Evolutionary conservation across 2,888 invertebrate species (phyloP).

Genomic region (Seira musarum): DNA sequence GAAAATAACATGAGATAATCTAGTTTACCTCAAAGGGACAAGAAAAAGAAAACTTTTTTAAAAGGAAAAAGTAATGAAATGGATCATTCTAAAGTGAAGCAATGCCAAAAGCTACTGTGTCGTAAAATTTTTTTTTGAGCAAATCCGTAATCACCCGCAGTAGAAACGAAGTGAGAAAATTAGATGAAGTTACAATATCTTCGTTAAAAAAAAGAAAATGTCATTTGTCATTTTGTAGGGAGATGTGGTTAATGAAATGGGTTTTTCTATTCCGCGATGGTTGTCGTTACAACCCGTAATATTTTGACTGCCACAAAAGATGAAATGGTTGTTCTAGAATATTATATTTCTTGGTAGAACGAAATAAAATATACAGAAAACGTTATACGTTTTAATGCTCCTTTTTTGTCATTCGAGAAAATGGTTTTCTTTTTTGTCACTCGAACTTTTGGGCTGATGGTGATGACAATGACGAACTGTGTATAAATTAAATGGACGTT

Average conservation of each 20-base stretch:
- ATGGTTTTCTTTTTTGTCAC: neutral
- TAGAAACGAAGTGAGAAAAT: neutral
- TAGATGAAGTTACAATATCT: slow-evolving; percentile 2
- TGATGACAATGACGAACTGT: slow-evolving; percentile 6
- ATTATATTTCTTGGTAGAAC: neutral
- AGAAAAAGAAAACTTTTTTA: no score
- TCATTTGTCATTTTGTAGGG: slow-evolving; percentile 53
- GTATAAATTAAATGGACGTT: neutral
- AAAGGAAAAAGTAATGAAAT: no score
- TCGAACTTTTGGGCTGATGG: neutral
- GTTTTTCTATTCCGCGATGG: slow-evolving; percentile 12
- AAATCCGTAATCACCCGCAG: neutral
- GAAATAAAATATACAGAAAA: neutral
- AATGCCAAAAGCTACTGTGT: no score
- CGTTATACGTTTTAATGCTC: neutral
- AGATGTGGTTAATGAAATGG: slow-evolving; percentile 53
- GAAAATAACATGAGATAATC: slow-evolving; percentile 3
- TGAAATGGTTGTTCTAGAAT: neutral
- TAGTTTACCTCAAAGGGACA: neutral
- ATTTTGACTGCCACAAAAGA: neutral
- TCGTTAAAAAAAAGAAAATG: slow-evolving; percentile 27
- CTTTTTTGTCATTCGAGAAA: slow-evolving; percentile 2
- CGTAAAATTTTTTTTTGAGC: no score
- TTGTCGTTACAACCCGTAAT: neutral
- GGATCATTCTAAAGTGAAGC: no score